These are phyloP conservation scores for Myoxocephalus aenaeus DNA, from an alignment of 2,797 vertebrate genomes.

Conservation along the genomic window DNA sequence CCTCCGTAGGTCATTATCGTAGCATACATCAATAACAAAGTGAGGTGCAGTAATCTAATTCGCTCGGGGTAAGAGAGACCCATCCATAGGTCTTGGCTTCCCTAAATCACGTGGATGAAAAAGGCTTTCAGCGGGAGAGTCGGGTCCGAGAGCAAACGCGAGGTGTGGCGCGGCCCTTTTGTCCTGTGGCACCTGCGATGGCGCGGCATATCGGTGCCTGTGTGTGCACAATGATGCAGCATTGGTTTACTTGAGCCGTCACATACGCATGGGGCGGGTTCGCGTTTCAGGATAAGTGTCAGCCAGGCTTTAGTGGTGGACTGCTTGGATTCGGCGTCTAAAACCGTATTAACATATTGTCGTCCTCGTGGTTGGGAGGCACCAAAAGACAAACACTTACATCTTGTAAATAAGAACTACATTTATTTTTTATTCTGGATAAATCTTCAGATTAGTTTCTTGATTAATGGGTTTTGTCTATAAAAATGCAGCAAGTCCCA, in stretches of 20 bases:
- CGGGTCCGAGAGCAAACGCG: slow-evolving; percentile 65
- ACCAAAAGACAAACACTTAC: not conserved
- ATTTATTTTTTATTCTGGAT: not conserved
- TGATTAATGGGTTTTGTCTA: not conserved
- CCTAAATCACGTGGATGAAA: slow-evolving; percentile 32
- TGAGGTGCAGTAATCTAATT: slow-evolving; percentile 12
- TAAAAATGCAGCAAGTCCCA: not conserved
- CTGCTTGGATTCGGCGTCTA: slow-evolving; percentile 49
- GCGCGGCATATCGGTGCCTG: slow-evolving; percentile 48
- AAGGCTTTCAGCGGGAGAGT: slow-evolving; percentile 19
- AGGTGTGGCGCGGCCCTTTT: slow-evolving; percentile 67
- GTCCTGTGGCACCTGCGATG: slow-evolving; percentile 62
- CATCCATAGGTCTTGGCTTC: slow-evolving; percentile 25
- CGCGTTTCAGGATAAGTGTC: slow-evolving; percentile 68
- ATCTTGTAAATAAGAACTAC: not conserved
- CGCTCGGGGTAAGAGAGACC: slow-evolving; percentile 7
- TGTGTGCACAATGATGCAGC: slow-evolving; percentile 67
- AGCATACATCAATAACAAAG: slow-evolving; percentile 13
- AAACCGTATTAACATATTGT: slow-evolving; percentile 11
- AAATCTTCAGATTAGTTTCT: not conserved
- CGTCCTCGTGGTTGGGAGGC: not conserved
- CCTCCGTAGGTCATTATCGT: not conserved
- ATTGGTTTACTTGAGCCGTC: slow-evolving; percentile 72
- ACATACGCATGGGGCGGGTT: slow-evolving; percentile 21
- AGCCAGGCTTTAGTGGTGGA: slow-evolving; percentile 39